A percentile compares a stretch with the other conserved stretches of the same genome.
Evolutionary conservation across 2,113 vertebrate species (phyloP).

Genomic region (Gallinago jamesoni): DNA sequence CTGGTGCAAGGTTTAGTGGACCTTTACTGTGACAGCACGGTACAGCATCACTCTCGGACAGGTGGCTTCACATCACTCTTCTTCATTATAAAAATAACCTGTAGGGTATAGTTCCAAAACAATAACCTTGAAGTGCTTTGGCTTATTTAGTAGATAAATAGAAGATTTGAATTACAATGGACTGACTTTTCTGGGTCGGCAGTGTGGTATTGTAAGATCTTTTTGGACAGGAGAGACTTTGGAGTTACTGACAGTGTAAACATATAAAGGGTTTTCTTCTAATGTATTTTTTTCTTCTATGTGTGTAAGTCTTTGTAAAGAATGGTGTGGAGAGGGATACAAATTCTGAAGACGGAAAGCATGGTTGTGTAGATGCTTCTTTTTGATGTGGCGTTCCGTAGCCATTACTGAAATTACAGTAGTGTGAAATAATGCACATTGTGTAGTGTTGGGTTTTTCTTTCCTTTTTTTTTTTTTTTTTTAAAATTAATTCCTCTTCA

Average conservation of each 20-base stretch:
- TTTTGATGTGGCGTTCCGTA: neutral
- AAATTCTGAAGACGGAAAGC: neutral
- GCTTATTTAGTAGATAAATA: neutral
- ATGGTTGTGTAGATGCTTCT: neutral
- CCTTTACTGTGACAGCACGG: too few species aligned
- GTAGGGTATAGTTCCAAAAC: neutral
- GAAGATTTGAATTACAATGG: neutral
- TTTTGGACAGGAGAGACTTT: neutral
- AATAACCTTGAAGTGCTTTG: neutral
- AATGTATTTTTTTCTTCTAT: neutral
- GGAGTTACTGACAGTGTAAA: neutral
- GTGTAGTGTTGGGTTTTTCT: neutral
- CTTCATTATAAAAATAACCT: neutral
- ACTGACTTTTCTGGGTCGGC: neutral
- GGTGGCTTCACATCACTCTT: neutral
- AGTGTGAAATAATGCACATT: neutral
- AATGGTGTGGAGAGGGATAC: neutral
- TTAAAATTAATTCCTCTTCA: neutral
- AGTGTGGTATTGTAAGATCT: neutral
- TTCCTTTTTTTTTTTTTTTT: neutral
- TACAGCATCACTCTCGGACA: neutral
- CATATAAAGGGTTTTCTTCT: neutral
- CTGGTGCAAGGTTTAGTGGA: too few species aligned
- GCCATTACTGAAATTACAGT: neutral
- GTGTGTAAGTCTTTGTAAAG: neutral